phyloP scores from a whole-genome alignment of 1,140 invertebrate species.

The Cydia pomonella region DNA sequence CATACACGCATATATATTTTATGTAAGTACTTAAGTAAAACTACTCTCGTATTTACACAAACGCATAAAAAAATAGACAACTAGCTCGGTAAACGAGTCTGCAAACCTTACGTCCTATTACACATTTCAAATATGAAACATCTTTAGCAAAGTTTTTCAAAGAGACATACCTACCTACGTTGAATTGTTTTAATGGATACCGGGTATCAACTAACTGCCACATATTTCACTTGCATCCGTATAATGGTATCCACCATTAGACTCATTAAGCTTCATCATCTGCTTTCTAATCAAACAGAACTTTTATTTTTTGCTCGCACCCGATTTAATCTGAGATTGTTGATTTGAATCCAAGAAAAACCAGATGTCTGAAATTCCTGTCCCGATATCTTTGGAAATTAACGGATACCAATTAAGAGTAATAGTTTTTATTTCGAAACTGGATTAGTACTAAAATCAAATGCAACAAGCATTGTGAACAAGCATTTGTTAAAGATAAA shows the following conservation, averaged over 20 bases:
- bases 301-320: constrained; percentile 49
- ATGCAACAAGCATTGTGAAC: too few relatives aligned
- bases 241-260: constrained; percentile 22
- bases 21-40: too few relatives aligned
- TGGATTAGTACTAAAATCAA: not conserved
- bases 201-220: not conserved
- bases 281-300: constrained; percentile 58
- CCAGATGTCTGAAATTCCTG: constrained; percentile 29
- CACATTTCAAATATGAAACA: too few relatives aligned
- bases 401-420: constrained; percentile 15
- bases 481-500: too few relatives aligned
- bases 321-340: constrained; percentile 55
- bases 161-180: not conserved
- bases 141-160: too few relatives aligned
- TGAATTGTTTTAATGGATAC: not conserved
- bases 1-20: too few relatives aligned
- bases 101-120: too few relatives aligned
- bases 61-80: too few relatives aligned
- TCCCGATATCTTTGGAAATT: constrained; percentile 23
- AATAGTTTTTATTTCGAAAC: not conserved
- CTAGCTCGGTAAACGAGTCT: too few relatives aligned
- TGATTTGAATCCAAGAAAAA: constrained; percentile 34
- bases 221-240: constrained; percentile 1
- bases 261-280: constrained; percentile 55
- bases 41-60: too few relatives aligned